Percentiles rank a stretch among this genome's conserved stretches.
phyloP scores from a whole-genome alignment of 2,113 vertebrate genomes.

The Ivindomyrus marchei region DNA sequence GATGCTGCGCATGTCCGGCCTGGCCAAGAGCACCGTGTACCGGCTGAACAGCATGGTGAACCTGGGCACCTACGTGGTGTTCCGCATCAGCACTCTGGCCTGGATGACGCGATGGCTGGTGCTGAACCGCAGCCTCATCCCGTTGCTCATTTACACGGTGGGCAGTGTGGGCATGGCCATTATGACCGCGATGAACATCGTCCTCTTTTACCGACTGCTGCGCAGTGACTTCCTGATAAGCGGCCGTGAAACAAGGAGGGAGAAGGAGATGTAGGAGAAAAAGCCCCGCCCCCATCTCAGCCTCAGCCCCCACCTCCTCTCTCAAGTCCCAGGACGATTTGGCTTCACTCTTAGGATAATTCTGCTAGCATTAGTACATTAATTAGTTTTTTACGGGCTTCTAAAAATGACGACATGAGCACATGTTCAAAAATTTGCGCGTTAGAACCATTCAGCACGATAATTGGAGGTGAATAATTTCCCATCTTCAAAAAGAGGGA shows the following conservation, averaged over 20 bases:
- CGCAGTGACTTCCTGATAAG: slow-evolving; percentile 70
- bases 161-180: slow-evolving; percentile 75
- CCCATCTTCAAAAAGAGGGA: background rate
- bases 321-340: background rate
- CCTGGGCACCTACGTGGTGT: slow-evolving; percentile 79
- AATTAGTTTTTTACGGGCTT: background rate
- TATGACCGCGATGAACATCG: slow-evolving; percentile 76
- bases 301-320: background rate
- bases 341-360: background rate
- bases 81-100: slow-evolving; percentile 79
- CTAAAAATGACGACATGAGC: background rate
- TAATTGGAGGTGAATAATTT: background rate
- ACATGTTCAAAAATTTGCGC: background rate
- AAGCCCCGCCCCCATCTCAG: background rate
- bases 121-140: slow-evolving; percentile 67
- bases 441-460: background rate
- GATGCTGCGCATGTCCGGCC: slow-evolving; percentile 72
- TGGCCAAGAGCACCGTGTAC: slow-evolving; percentile 57
- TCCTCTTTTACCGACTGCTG: slow-evolving; percentile 71
- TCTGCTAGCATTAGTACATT: background rate
- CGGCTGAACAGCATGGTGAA: slow-evolving; percentile 77
- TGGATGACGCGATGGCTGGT: slow-evolving; percentile 89
- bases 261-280: slow-evolving; percentile 56
- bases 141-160: slow-evolving; percentile 63
- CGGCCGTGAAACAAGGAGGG: slow-evolving; percentile 45